These are phyloP conservation scores for Hepsetus odoe DNA, from an alignment of 2,113 vertebrate species.

Conservation along the genomic window DNA sequence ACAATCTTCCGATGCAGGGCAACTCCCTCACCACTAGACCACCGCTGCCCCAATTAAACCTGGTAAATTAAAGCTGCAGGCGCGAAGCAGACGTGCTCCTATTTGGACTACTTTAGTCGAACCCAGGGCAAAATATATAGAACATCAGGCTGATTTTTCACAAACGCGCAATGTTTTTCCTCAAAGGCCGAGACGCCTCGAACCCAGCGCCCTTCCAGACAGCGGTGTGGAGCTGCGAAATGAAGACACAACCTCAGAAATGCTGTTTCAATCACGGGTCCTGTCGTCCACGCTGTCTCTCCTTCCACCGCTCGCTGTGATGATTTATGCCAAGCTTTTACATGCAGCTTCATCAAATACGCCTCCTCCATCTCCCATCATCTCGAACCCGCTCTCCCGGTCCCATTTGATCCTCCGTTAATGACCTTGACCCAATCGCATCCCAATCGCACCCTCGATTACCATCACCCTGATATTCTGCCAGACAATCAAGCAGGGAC, in stretches of 20 bases:
- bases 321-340: slow-evolving; percentile 26
- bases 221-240: too few relatives aligned
- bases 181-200: too few relatives aligned
- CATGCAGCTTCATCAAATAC: slow-evolving; percentile 10
- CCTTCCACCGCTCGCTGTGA: background rate
- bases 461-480: slow-evolving; percentile 43
- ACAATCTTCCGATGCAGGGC: too few relatives aligned
- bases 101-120: too few relatives aligned
- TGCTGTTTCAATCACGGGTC: slow-evolving; percentile 12
- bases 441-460: slow-evolving; percentile 18
- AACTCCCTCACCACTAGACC: too few relatives aligned
- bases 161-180: too few relatives aligned
- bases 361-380: background rate
- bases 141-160: too few relatives aligned
- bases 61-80: too few relatives aligned
- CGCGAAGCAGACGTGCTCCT: too few relatives aligned
- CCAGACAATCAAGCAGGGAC: slow-evolving; percentile 27
- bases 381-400: slow-evolving; percentile 6
- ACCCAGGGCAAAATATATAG: too few relatives aligned
- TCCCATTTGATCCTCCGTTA: slow-evolving; percentile 19
- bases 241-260: background rate
- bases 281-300: background rate
- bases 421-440: slow-evolving; percentile 44
- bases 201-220: too few relatives aligned
- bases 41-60: too few relatives aligned